Conservation (phyloP, 2,797 vertebrate species). For the Muscicapa striata region DNA sequence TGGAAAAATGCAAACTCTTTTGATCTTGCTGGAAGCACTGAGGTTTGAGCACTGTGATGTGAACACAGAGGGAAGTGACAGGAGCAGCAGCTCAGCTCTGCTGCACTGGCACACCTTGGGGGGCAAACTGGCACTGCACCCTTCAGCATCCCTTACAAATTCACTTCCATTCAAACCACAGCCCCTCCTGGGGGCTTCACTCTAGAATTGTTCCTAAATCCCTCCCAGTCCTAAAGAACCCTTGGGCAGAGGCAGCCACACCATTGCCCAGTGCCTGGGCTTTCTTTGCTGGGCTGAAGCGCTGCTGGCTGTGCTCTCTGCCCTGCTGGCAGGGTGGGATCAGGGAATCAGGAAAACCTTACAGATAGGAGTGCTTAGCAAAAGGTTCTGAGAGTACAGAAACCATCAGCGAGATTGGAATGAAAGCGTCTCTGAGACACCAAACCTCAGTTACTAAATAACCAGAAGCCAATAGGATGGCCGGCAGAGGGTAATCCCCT, state of each 20-base stretch:
- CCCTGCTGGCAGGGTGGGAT: no score
- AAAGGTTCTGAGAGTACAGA: no score
- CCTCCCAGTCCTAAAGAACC: not conserved
- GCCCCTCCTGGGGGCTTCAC: not conserved
- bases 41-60: not conserved
- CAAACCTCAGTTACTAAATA: no score
- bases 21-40: not conserved
- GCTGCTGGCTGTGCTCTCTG: fast-evolving
- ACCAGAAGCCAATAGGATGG: no score
- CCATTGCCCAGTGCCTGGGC: not conserved
- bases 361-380: no score
- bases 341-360: no score
- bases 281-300: not conserved
- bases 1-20: not conserved
- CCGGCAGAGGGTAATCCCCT: no score
- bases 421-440: no score
- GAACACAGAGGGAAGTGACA: not conserved
- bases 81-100: not conserved
- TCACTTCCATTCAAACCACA: not conserved
- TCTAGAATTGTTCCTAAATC: not conserved
- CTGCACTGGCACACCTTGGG: fast-evolving
- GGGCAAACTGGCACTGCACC: no score
- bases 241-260: not conserved
- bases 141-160: not conserved
- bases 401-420: no score